These are phyloP conservation scores for Cheilosia grossa DNA, from an alignment of 2,888 invertebrate species.

Conservation along the genomic window DNA sequence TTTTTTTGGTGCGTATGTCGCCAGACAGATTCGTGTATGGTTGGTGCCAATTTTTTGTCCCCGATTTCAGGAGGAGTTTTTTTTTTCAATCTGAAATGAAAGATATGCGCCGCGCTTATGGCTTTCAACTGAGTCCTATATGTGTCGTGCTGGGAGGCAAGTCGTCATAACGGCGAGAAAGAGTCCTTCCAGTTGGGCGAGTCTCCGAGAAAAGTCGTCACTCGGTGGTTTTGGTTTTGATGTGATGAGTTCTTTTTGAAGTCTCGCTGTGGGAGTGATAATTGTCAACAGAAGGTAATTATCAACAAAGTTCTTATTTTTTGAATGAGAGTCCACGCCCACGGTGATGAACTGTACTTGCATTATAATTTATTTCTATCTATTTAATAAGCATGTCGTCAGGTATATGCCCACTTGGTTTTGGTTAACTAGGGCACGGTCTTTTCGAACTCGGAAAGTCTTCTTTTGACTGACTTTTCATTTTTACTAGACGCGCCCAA, in stretches of 20 bases:
- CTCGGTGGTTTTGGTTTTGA: slow-evolving; percentile 31
- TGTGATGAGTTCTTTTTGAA: neutral
- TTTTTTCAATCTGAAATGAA: slow-evolving; percentile 40
- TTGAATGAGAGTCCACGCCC: slow-evolving; percentile 6
- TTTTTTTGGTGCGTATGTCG: neutral
- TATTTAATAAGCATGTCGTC: no score
- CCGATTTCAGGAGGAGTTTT: neutral
- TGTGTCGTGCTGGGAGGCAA: slow-evolving; percentile 51
- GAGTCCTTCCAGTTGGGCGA: neutral
- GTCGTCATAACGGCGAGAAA: slow-evolving; percentile 29
- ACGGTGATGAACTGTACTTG: neutral
- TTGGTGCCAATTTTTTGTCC: slow-evolving; percentile 25
- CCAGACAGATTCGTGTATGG: slow-evolving; percentile 12
- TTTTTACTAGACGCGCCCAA: no score
- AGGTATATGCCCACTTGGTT: no score
- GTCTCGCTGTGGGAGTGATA: slow-evolving; percentile 41
- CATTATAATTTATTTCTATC: no score
- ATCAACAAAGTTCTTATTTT: neutral
- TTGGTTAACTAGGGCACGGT: no score
- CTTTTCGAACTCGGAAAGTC: no score
- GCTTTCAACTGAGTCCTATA: neutral
- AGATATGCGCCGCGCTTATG: slow-evolving; percentile 23
- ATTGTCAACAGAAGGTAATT: slow-evolving; percentile 7
- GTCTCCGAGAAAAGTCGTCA: slow-evolving; percentile 13
- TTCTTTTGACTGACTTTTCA: no score